Evolutionary conservation across 2,888 invertebrate genomes (phyloP), one percentile per base, ranked within the genome.

Genomic region (Cyclophora punctaria): DNA sequence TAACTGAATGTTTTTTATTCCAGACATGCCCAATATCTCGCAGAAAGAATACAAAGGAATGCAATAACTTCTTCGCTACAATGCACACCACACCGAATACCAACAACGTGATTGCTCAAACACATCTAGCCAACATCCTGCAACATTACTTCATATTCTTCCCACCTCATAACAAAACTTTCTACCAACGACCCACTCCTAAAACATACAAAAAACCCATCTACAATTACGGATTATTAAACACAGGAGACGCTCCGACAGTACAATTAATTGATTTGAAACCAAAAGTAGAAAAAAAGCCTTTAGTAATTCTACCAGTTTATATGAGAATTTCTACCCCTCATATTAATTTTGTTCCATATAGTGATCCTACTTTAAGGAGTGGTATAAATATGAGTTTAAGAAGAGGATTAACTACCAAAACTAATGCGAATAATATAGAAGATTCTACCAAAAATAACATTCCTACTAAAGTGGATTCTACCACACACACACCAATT

Each of bases 21-120:
- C 80, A 86, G 86, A 82, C 80, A 0, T 84, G 83, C 37, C 84
- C 86, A 2, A 34, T 63, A 2, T 67, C 78, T 3, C 79, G 73
- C 50, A 63, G 81, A 4, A 73, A 64, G 46, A 57, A 61, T 42
- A 67, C 73, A 2, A 52, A 52, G 0, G 67, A 78, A 54, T 87
- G 86, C 64, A 59, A 57, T 35, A 65, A 65, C 46, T 58, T 83
- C 35, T 80, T 83, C 53, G 47, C 53, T 2, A 67, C 74, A 3
- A 69, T 83, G 37, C 62, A 63, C 1, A 67, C 66, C 37, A 60
- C 71, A 0, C 73, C 76, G 2, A 47, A 59, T 0, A 54, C 58
- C 40, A 53, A 59, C 3, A 63, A 54, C 7, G 71, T 66, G 46
- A 35, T 62, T 0, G 63, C 64, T 0, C 61, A 63, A n/a, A 57